A percentile compares a stretch with the other conserved stretches of the same genome.
Evolutionary conservation across 2,797 vertebrate species (phyloP).

Genomic region (Chanos chanos): DNA sequence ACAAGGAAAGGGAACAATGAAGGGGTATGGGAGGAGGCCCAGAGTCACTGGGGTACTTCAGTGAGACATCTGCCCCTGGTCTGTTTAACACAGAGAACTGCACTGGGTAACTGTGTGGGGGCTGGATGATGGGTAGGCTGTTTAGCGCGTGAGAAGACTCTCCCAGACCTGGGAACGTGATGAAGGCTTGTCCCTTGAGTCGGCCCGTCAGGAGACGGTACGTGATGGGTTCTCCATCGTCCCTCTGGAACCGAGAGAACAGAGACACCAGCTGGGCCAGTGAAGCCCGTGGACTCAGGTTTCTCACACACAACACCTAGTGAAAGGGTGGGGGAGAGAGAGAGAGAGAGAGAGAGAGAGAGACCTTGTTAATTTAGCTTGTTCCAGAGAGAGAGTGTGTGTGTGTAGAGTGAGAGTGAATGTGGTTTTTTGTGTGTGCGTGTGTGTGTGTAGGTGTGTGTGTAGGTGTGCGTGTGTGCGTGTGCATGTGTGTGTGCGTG

Average conservation of each 20-base stretch:
- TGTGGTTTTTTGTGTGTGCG: too few species aligned
- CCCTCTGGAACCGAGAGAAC: constrained; percentile 84
- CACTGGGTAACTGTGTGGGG: too few species aligned
- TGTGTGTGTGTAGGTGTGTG: too few species aligned
- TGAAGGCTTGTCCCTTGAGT: constrained; percentile 89
- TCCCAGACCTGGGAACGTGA: constrained; percentile 82
- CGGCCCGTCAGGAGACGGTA: constrained; percentile 87
- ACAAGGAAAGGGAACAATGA: too few species aligned
- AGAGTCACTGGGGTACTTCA: too few species aligned
- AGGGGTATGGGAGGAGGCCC: too few species aligned
- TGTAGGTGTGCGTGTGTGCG: background rate
- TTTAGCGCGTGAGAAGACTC: background rate
- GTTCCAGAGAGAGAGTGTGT: background rate
- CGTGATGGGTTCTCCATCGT: constrained; percentile 60
- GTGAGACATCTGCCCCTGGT: too few species aligned
- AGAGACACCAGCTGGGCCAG: constrained; percentile 84
- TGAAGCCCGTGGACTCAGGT: constrained; percentile 77
- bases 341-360: background rate
- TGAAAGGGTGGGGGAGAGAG: background rate
- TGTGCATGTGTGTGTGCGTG: background rate
- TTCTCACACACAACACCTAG: constrained; percentile 92
- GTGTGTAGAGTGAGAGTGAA: background rate
- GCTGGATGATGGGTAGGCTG: too few species aligned
- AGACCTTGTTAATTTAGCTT: background rate
- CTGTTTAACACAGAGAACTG: too few species aligned